phyloP scores from a whole-genome alignment of 2,797 vertebrate species.

The Leptatherina wallacei region DNA sequence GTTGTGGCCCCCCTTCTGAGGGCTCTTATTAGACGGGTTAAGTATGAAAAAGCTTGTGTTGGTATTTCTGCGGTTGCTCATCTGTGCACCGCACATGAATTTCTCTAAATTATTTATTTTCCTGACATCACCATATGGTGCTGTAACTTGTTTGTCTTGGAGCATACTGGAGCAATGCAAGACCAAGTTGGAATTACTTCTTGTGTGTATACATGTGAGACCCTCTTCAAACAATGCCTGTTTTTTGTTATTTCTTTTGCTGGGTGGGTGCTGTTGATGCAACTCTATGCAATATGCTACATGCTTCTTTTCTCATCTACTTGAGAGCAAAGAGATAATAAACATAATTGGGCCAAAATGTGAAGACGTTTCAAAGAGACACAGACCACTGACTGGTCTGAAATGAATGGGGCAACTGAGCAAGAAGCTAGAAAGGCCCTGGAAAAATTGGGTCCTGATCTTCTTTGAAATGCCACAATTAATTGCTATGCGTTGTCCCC shows the following conservation, averaged over 20 bases:
- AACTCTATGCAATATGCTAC: constrained; percentile 67
- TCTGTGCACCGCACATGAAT: constrained; percentile 76
- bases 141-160: constrained; percentile 79
- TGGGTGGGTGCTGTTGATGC: constrained; percentile 77
- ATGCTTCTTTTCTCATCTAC: constrained; percentile 54
- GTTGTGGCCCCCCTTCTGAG: constrained; percentile 51
- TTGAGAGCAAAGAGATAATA: constrained; percentile 52
- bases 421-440: constrained; percentile 57
- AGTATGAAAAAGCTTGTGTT: constrained; percentile 77
- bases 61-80: constrained; percentile 82
- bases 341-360: constrained; percentile 71
- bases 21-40: constrained; percentile 81
- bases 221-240: constrained; percentile 78
- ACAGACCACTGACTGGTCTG: constrained; percentile 27
- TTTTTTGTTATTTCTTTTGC: constrained; percentile 75
- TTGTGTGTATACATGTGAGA: constrained; percentile 75
- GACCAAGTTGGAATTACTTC: constrained; percentile 71
- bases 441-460: constrained; percentile 84
- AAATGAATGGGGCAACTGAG: constrained; percentile 43
- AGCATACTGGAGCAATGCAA: constrained; percentile 73
- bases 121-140: constrained; percentile 82
- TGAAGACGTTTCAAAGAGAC: constrained; percentile 55
- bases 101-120: constrained; percentile 85
- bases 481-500: constrained; percentile 82
- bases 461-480: constrained; percentile 88